Evolutionary conservation across 2,888 invertebrate genomes (phyloP).

Genomic region (Argynnis bischoffii): DNA sequence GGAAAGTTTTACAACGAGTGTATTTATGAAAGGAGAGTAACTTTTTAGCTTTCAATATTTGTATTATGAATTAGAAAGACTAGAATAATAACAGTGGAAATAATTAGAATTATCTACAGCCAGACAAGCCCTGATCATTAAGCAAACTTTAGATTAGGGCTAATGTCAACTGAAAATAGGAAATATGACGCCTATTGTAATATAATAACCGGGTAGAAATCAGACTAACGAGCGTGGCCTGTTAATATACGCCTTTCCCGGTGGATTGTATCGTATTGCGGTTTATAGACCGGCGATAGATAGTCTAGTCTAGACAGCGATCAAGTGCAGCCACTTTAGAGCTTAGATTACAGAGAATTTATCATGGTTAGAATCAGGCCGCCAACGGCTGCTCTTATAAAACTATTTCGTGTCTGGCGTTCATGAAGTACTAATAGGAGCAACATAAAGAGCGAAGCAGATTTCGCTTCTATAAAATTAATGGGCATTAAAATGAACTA

Average conservation of each 20-base stretch:
- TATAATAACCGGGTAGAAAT: constrained; percentile 55
- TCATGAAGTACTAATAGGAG: constrained; percentile 21
- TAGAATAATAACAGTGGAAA: neutral
- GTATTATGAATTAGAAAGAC: too few relatives aligned
- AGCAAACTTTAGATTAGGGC: neutral
- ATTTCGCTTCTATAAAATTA: constrained; percentile 11
- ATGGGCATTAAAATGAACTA: neutral
- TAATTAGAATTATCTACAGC: neutral
- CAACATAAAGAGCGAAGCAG: constrained; percentile 17
- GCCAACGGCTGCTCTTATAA: constrained; percentile 33
- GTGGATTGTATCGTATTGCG: constrained; percentile 64
- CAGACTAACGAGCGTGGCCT: constrained; percentile 49
- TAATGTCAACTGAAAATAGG: constrained; percentile 21
- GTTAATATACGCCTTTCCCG: constrained; percentile 57
- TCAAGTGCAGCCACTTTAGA: constrained; percentile 57
- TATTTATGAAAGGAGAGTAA: too few relatives aligned
- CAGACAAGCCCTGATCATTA: neutral
- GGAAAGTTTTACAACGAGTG: too few relatives aligned
- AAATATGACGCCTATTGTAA: constrained; percentile 49
- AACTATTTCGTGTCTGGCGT: constrained; percentile 33
- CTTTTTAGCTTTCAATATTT: too few relatives aligned
- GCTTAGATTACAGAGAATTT: constrained; percentile 60
- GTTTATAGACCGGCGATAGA: constrained; percentile 56
- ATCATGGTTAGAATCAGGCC: constrained; percentile 47
- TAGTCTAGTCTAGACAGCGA: constrained; percentile 59